phyloP scores from a whole-genome alignment of 2,888 invertebrate species.

The Lypha dubia region DNA sequence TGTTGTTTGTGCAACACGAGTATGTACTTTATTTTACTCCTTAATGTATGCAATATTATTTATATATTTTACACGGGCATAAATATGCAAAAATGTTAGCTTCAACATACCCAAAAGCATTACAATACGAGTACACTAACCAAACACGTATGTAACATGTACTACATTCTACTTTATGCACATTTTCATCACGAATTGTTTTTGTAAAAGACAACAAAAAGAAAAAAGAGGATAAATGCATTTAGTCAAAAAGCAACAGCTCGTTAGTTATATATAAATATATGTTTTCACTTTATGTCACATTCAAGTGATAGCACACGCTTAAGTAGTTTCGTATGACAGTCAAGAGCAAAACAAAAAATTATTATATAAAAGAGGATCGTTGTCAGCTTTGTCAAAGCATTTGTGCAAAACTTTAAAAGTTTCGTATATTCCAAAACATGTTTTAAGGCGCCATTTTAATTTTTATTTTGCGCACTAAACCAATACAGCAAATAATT shows the following conservation, averaged over 20 bases:
- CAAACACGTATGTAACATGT: not conserved
- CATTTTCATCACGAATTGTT: conserved; percentile 41
- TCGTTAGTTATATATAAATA: conserved; percentile 66
- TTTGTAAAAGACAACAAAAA: not conserved
- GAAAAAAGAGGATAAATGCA: conserved; percentile 44
- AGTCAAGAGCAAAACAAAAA: conserved; percentile 3
- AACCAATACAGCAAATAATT: not conserved
- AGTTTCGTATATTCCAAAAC: not conserved
- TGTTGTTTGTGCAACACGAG: not conserved
- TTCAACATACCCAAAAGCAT: conserved; percentile 5
- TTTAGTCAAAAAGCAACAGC: conserved; percentile 69
- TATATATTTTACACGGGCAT: conserved; percentile 2
- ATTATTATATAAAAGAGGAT: not conserved
- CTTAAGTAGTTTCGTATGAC: conserved; percentile 3
- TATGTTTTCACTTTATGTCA: conserved; percentile 58
- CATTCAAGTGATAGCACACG: conserved; percentile 50
- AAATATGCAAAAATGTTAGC: conserved; percentile 27
- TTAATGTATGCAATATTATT: conserved; percentile 41
- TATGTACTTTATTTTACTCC: conserved; percentile 4
- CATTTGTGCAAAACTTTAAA: not conserved
- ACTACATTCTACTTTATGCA: conserved; percentile 29
- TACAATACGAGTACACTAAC: not conserved
- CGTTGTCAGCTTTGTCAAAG: not conserved
- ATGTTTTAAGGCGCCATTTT: not conserved
- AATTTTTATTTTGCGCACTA: not conserved